A percentile compares a stretch with the other conserved stretches of the same genome.
Evolutionary conservation across 2,113 vertebrate species (phyloP).

Genomic region (Syngnathus typhle): DNA sequence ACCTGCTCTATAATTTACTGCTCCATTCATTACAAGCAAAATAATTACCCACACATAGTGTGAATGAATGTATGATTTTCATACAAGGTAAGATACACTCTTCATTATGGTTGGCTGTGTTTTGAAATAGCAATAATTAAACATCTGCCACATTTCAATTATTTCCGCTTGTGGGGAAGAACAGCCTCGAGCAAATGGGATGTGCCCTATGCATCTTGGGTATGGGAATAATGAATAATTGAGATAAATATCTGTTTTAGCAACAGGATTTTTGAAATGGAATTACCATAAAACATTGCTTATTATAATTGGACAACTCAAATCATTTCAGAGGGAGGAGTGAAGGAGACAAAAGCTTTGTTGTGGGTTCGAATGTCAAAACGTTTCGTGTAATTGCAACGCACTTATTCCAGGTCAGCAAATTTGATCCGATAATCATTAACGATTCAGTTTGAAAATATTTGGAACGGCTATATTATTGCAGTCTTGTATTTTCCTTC

Average conservation of each 20-base stretch:
- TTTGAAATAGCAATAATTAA: constrained; percentile 72
- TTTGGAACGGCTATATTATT: constrained; percentile 10
- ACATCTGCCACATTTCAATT: constrained; percentile 68
- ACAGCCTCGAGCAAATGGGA: constrained; percentile 57
- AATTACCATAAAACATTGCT: constrained; percentile 68
- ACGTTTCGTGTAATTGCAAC: constrained; percentile 4
- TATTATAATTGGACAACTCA: constrained; percentile 59
- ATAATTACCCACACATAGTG: constrained; percentile 26
- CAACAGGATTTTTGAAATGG: constrained; percentile 51
- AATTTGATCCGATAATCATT: constrained; percentile 9
- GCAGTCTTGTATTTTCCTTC: constrained; percentile 2
- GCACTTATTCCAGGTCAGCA: constrained; percentile 20
- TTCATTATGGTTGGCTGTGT: constrained; percentile 47
- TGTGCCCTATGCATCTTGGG: constrained; percentile 51
- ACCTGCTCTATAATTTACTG: constrained; percentile 34
- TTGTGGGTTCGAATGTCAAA: constrained; percentile 25
- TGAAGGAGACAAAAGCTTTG: constrained; percentile 9
- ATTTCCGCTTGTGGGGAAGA: constrained; percentile 65
- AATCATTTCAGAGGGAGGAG: constrained; percentile 37
- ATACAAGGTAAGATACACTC: constrained; percentile 41
- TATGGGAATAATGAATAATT: constrained; percentile 68
- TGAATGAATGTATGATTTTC: constrained; percentile 35
- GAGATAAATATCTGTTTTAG: constrained; percentile 71
- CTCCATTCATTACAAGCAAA: constrained; percentile 31
- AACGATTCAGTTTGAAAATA: constrained; percentile 9